Evolutionary conservation across 2,888 invertebrate species (phyloP).

Genomic region (Chrysolina haemoptera): DNA sequence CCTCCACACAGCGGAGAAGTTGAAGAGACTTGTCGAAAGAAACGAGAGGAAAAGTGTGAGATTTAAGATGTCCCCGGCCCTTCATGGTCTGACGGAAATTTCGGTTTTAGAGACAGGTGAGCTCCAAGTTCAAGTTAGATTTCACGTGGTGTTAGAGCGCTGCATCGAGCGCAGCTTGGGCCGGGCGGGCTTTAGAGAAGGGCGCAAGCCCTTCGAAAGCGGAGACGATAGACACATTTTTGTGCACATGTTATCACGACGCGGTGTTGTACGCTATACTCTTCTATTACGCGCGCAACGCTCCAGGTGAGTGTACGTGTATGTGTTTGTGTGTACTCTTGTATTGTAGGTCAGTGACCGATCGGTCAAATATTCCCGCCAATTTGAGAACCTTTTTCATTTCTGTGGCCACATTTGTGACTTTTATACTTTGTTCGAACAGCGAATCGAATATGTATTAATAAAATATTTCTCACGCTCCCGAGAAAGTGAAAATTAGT

Average conservation of each 20-base stretch:
- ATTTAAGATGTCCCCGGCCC: constrained; percentile 36
- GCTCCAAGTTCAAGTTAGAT: constrained; percentile 53
- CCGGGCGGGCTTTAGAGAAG: constrained; percentile 57
- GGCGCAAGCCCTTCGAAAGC: constrained; percentile 64
- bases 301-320: constrained; percentile 64
- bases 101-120: constrained; percentile 51
- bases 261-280: constrained; percentile 72
- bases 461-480: not conserved
- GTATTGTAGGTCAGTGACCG: constrained; percentile 65
- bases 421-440: not conserved
- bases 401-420: not conserved
- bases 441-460: not conserved
- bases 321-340: constrained; percentile 48
- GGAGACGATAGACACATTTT: constrained; percentile 71
- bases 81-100: constrained; percentile 42
- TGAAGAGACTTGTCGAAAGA: constrained; percentile 13
- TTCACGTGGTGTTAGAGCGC: constrained; percentile 61
- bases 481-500: not conserved
- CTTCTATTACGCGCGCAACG: constrained; percentile 67
- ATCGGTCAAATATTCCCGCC: constrained; percentile 38
- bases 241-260: constrained; percentile 72
- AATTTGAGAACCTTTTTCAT: constrained; percentile 21
- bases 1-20: not conserved
- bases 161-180: constrained; percentile 65
- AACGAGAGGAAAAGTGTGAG: constrained; percentile 25